Conservation (phyloP, 2,113 vertebrate species). For the Riparia riparia region DNA sequence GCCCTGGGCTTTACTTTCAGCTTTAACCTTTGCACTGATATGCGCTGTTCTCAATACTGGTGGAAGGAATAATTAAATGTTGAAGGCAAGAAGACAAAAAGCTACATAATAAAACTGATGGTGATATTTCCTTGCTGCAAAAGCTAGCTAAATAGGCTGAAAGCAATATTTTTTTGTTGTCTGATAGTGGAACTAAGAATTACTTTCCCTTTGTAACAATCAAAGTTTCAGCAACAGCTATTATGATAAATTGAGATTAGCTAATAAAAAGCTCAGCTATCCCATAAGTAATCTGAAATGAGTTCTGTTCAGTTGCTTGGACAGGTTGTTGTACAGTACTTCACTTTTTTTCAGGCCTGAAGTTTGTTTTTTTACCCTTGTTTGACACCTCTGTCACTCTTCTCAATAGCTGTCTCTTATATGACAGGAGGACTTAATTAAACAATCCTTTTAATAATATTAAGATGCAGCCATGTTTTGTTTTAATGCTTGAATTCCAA, state of each 20-base stretch:
- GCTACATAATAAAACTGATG: background rate
- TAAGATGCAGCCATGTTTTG: background rate
- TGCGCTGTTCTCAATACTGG: background rate
- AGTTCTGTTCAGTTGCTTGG: background rate
- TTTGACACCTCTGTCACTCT: background rate
- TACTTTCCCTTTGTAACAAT: background rate
- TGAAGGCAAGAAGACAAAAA: background rate
- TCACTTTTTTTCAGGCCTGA: background rate
- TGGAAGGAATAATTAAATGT: background rate
- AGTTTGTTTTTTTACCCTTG: background rate
- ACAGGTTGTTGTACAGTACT: background rate
- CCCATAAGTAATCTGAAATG: background rate
- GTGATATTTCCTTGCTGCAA: background rate
- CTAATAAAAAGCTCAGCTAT: background rate
- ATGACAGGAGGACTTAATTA: background rate
- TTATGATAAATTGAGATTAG: background rate
- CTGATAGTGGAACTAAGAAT: background rate
- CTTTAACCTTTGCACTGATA: background rate
- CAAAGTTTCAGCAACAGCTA: background rate
- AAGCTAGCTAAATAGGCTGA: background rate
- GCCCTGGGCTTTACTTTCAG: background rate
- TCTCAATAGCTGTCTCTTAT: fast-evolving
- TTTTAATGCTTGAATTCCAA: background rate
- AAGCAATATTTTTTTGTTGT: background rate
- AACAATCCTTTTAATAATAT: background rate